Evolutionary conservation across 64 coral and sea anemone genomes (phyloP), one percentile per base, ranked within the genome.

Genomic region (Orbicella faveolata): DNA sequence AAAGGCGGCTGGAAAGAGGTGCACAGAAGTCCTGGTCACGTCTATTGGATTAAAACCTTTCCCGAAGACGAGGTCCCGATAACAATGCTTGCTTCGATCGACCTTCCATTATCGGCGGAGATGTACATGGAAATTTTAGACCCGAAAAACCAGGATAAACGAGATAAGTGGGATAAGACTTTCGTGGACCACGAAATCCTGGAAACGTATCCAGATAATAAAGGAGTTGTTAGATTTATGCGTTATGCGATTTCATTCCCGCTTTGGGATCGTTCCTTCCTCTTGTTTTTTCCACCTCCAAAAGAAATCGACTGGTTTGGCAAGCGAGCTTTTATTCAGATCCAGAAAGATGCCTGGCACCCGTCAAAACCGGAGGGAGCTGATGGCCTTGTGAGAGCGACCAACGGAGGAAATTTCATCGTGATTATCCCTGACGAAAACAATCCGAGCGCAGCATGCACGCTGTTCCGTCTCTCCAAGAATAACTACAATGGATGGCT

Each of bases 401-500:
- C 78, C 6, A 87, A 87, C 78, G 90, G 90, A 26, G 86, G 61
- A 17, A 85, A 92, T 51, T 92, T 92, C 70, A 52, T 52, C 55
- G 77, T 79, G 51, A 78, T 86, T 4, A 87, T 68, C 23, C 30
- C 41, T 48, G 78, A 78, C 21, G 61, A 79, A 14, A 35, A 57
- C 19, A 55, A 92, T 17, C 90, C 83, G 3, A 72, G 34, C 0
- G 25, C 3, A 23, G 75, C 83, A 16, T 87, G 90, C 20, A 78
- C 34, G 35, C 5, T 92, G 37, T 92, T 87, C 52, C 59, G 73
- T 23, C 70, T 92, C 26, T 78, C 82, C 36, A 92, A 63, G 26
- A 92, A 92, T 26, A 76, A 79, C 59, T 79, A 76, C 34, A 55
- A 85, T 23, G 90, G 90, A 19, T 87, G 83, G 90, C 44, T 92